Conservation (phyloP, 2,113 vertebrate genomes). For the Trogon melanurus region DNA sequence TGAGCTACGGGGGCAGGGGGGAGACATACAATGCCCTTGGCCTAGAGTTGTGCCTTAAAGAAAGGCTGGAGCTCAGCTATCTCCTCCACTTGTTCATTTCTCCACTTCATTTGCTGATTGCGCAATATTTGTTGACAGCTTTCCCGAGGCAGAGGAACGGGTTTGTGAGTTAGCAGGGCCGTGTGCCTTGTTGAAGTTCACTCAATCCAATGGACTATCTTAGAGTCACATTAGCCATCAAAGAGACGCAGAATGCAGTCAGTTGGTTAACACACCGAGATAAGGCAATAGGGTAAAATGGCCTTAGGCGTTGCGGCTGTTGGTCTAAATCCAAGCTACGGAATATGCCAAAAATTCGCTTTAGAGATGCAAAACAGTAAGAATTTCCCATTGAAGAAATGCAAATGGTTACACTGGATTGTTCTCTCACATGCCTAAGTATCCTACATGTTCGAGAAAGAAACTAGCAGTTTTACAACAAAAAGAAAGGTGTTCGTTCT, state of each 20-base stretch:
- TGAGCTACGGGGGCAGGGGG: not conserved
- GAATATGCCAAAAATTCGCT: not conserved
- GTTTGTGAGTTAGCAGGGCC: not conserved
- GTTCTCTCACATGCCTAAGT: not conserved
- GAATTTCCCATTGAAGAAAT: conserved; percentile 9
- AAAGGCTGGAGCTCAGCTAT: not conserved
- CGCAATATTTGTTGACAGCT: not conserved
- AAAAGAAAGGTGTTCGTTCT: not conserved
- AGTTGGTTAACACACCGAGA: not conserved
- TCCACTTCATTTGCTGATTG: not conserved
- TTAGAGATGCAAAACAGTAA: conserved; percentile 8
- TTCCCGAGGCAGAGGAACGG: conserved; percentile 4
- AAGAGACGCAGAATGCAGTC: not conserved
- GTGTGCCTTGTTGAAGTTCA: not conserved
- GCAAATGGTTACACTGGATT: not conserved
- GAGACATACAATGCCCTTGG: not conserved
- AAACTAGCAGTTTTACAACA: not conserved
- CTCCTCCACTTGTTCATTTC: not conserved
- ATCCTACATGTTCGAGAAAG: not conserved
- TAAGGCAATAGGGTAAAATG: not conserved
- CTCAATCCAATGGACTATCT: not conserved
- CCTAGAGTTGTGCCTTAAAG: not conserved
- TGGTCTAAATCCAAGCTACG: not conserved
- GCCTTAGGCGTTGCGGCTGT: not conserved
- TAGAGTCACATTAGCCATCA: not conserved